Base-by-base conservation (phyloP, 37 sponge, comb jelly and placozoan species). In the Aplysina aerophoba region DNA sequence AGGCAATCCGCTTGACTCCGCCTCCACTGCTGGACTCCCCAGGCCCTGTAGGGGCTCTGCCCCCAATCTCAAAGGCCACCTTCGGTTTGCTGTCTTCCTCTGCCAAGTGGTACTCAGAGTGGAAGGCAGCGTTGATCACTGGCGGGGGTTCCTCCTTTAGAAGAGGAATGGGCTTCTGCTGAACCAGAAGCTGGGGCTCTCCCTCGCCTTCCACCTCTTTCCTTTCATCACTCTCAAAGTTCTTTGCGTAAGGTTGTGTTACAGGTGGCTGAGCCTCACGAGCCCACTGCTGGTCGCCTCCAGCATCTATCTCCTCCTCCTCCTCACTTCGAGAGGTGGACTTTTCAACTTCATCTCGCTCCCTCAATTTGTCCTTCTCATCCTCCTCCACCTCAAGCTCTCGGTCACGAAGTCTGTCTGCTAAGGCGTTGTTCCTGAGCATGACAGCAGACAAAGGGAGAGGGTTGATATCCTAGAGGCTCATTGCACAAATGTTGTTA, bases 351-450 rank as follows among this genome's bases (percentile, higher is more conserved):
- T 97, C 97, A 41, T 97, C 94, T 83, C 85, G 88, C 88, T 98
- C 97, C 72, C 87, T 89, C 81, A 66, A 77, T 37, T 95, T 75
- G 77, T 98, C 99, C 59, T 87, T 79, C 89, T 91, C 93, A 61
- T 98, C 99, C 24, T 88, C 85, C 58, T 94, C 97, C 67, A 91
- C 90, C 69, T 98, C 99, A 31, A 90, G 44, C 59, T 93, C 96
- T 13, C 99, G 54, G 71, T 98, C 97, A 21, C 91, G 81, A 8
- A 82, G 72, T 16, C 94, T 82, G 0, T 96, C 91, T 37, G 88
- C 63, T 53, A 87, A 93, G 15, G 83, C 90, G 74, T 90, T 87
- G 20, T 92, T 90, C 77, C 93, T 93, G 64, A 61, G 15, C 22
- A 60, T 17, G 38, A 31, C 4, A 6, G 64, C 19, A 34, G 64